Base-by-base conservation (phyloP, 1,140 invertebrate genomes). In the Bombus soroeensis region DNA sequence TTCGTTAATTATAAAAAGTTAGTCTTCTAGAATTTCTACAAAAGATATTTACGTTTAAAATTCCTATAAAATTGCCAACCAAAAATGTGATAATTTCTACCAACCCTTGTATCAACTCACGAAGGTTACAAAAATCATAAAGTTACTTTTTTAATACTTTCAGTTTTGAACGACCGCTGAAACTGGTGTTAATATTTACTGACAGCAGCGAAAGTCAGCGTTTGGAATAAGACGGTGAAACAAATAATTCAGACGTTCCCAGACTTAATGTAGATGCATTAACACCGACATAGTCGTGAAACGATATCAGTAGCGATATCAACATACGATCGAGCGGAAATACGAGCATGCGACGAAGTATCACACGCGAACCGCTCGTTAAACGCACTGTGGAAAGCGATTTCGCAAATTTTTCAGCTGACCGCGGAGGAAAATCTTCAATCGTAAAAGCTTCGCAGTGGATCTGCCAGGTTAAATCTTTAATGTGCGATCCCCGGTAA, bases 391-490 rank as follows among this genome's bases (percentile, higher is more conserved):
- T 34, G 37, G 34, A 75, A 76, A 59, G 32, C 32, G 77, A 79
- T 68, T n/a, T 68, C 41, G 28, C 25, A 47, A 41, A 79, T 71
- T 41, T 57, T 32, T 25, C 9, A 72, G 34, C 68, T 9, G 47
- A 34, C 12, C 9, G 39, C 28, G 4, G 53, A 32, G 18, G 15
- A 72, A 72, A 41, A 8, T 81, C 18, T 71, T 37, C 41, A 41
- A 59, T 71, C 47, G 13, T 6, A 59, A 57, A 81, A 41, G 12
- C 34, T 28, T 43, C 3, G 32, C 39, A 6, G 25, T 41, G 59
- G 39, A 59, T 76, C 47, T 4, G 76, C n/a, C n/a, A 25, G 10
- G 62, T 79, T 79, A 28, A 79, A n/a, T 6, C 28, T 39, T 78
- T 79, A 79, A 79, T 34, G 62, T 2, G 41, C 64, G 64, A 68